Evolutionary conservation across 2,113 vertebrate genomes (phyloP).

Genomic region (Chamaetylas fuelleborni): DNA sequence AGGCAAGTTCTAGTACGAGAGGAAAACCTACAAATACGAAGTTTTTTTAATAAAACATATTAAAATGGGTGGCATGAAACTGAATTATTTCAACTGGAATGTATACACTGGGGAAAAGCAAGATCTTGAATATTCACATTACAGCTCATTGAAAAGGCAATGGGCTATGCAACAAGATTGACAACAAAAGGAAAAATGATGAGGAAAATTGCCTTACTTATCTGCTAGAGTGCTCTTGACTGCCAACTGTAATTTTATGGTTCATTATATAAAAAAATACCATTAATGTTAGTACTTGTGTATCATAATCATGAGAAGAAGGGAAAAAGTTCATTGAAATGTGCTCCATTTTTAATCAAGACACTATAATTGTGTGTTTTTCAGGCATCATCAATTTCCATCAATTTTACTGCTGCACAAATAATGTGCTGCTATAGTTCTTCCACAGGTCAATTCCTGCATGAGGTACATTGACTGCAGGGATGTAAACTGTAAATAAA

Average conservation of each 20-base stretch:
- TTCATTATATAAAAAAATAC: constrained; percentile 73
- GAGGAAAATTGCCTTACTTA: constrained; percentile 77
- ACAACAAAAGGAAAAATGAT: constrained; percentile 75
- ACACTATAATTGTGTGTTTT: constrained; percentile 65
- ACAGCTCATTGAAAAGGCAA: constrained; percentile 72
- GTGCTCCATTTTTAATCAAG: constrained; percentile 69
- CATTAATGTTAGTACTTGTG: constrained; percentile 63
- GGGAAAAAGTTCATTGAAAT: constrained; percentile 54
- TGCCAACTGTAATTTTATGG: constrained; percentile 73
- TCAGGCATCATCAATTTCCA: constrained; percentile 67
- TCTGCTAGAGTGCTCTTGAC: constrained; percentile 71
- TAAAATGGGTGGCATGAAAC: constrained; percentile 50
- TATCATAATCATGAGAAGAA: constrained; percentile 57
- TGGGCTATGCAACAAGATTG: constrained; percentile 70
- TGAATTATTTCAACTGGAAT: constrained; percentile 48
- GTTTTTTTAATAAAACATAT: constrained; percentile 21
- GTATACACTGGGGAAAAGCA: constrained; percentile 27
- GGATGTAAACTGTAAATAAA: constrained; percentile 57
- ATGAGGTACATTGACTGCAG: background rate
- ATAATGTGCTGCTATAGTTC: constrained; percentile 36
- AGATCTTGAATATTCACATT: constrained; percentile 66
- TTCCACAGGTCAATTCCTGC: constrained; percentile 62
- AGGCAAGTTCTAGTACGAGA: background rate
- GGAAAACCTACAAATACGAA: background rate
- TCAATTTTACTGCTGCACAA: constrained; percentile 59